These are phyloP conservation scores for Meloidogyne hapla DNA, from an alignment of 1,140 invertebrate genomes.

Conservation along the genomic window DNA sequence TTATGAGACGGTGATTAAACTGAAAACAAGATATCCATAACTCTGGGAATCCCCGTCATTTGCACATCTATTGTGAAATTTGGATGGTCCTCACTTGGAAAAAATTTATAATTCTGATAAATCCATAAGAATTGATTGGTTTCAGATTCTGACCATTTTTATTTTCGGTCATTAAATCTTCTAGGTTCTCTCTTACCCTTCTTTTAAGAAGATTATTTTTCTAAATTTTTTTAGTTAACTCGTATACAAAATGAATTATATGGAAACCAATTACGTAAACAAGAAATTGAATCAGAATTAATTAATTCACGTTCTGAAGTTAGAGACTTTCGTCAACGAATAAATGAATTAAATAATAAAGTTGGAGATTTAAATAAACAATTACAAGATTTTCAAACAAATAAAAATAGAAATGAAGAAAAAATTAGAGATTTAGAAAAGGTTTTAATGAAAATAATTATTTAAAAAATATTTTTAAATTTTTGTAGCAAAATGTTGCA, in stretches of 20 bases:
- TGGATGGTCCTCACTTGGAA: too few species aligned
- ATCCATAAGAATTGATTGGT: too few species aligned
- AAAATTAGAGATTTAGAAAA: conserved; percentile 57
- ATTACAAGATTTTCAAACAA: conserved; percentile 55
- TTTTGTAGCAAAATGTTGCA: conserved; percentile 47
- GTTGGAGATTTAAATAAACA: conserved; percentile 59
- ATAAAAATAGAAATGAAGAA: conserved; percentile 61
- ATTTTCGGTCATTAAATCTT: too few species aligned
- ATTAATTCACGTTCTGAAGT: conserved; percentile 53
- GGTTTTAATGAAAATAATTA: conserved; percentile 39
- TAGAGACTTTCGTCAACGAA: conserved; percentile 60
- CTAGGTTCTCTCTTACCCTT: too few species aligned
- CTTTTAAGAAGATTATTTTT: too few species aligned
- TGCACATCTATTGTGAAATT: too few species aligned
- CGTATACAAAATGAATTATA: conserved; percentile 58
- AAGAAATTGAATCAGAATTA: conserved; percentile 56
- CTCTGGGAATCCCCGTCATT: too few species aligned
- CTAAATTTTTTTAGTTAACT: conserved; percentile 23
- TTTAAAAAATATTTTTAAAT: not conserved
- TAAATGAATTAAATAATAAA: conserved; percentile 54
- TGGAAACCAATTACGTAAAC: conserved; percentile 47
- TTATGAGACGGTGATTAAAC: too few species aligned
- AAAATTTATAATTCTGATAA: too few species aligned
- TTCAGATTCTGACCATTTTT: too few species aligned
- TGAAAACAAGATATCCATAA: too few species aligned